Evolutionary conservation across 2,888 invertebrate genomes (phyloP).

Genomic region (Theretra japonica): DNA sequence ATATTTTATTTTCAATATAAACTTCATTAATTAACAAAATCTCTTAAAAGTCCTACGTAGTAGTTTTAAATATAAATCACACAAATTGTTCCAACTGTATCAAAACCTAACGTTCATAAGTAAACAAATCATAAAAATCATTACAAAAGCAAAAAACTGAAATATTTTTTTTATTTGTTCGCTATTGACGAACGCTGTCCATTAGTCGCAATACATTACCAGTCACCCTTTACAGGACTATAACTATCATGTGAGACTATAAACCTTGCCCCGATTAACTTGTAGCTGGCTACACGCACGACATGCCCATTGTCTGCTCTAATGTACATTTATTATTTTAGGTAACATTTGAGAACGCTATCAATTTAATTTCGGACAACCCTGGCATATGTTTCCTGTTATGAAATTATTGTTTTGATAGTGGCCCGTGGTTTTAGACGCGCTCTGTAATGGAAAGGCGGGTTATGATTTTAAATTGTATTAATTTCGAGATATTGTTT

Average conservation of each 20-base stretch:
- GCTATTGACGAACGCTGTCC: constrained; percentile 47
- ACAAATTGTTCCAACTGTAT: too few relatives aligned
- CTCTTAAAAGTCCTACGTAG: too few relatives aligned
- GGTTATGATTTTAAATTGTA: background rate
- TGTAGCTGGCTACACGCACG: constrained; percentile 54
- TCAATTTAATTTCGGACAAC: constrained; percentile 65
- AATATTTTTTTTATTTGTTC: constrained; percentile 36
- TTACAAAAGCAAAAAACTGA: constrained; percentile 1
- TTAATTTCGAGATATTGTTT: constrained; percentile 5
- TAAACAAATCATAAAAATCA: background rate
- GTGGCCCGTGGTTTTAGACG: constrained; percentile 17
- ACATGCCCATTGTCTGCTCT: constrained; percentile 53
- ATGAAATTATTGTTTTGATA: constrained; percentile 29
- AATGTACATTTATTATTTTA: constrained; percentile 59
- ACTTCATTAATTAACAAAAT: too few relatives aligned
- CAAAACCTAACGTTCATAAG: background rate
- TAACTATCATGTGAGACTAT: constrained; percentile 66
- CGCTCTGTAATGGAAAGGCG: constrained; percentile 1
- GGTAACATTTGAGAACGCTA: constrained; percentile 66
- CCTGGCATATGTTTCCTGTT: constrained; percentile 34
- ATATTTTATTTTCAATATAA: too few relatives aligned
- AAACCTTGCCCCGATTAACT: constrained; percentile 66
- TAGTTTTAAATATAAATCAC: too few relatives aligned
- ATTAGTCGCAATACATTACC: constrained; percentile 61
- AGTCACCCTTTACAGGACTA: constrained; percentile 67